Percentiles rank a stretch among this genome's conserved stretches.
Evolutionary conservation across 2,888 invertebrate genomes (phyloP).

Genomic region (Agrenia bidenticulata): DNA sequence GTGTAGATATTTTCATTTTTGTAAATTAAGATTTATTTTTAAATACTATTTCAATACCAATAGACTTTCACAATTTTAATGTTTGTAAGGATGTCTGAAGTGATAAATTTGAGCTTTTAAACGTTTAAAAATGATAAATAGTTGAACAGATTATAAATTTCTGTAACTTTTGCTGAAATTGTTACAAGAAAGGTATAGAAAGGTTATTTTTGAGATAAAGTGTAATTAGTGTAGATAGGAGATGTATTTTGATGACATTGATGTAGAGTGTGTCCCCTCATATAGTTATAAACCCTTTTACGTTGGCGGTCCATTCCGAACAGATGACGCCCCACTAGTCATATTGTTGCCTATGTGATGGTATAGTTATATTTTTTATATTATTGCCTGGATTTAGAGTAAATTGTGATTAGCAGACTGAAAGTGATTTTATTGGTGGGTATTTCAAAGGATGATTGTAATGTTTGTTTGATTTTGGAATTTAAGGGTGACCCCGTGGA

Average conservation of each 20-base stretch:
- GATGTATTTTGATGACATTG: too few relatives aligned
- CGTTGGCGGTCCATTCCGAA: background rate
- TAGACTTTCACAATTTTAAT: too few relatives aligned
- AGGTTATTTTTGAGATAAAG: too few relatives aligned
- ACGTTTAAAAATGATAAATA: too few relatives aligned
- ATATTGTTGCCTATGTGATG: background rate
- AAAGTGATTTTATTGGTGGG: background rate
- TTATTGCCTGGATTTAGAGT: background rate
- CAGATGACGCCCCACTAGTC: conserved; percentile 11
- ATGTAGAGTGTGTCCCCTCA: background rate
- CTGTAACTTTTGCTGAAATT: too few relatives aligned
- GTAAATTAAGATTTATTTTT: too few relatives aligned
- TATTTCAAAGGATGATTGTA: background rate
- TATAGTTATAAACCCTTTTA: background rate
- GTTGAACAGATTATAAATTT: too few relatives aligned
- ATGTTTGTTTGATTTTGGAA: background rate
- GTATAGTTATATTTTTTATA: background rate
- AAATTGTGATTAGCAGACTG: background rate
- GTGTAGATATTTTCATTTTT: background rate
- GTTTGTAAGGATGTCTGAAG: too few relatives aligned
- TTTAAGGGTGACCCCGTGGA: conserved; percentile 3
- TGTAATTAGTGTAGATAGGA: too few relatives aligned
- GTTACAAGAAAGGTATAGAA: too few relatives aligned
- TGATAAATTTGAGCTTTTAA: too few relatives aligned
- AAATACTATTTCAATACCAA: too few relatives aligned